Conservation (phyloP, 1,140 invertebrate species). For the Callitettix versicolor region DNA sequence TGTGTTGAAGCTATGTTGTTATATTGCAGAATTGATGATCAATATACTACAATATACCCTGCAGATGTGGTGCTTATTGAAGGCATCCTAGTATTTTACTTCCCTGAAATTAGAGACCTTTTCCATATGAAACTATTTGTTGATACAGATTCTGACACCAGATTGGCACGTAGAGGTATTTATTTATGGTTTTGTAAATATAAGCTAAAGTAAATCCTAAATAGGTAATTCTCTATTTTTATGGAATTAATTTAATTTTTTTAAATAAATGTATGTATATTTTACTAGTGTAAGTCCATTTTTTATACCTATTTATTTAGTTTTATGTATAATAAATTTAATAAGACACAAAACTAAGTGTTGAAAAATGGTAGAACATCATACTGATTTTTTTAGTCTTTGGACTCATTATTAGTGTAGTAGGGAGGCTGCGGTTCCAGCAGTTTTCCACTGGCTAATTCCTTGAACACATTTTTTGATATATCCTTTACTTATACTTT, state of each 20-base stretch:
- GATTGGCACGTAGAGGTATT: conserved; percentile 84
- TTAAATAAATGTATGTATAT: not conserved
- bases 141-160: conserved; percentile 95
- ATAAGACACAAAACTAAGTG: too few relatives aligned
- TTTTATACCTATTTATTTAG: too few relatives aligned
- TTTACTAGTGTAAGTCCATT: not conserved
- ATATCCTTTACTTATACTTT: too few relatives aligned
- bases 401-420: too few relatives aligned
- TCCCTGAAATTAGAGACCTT: conserved; percentile 82
- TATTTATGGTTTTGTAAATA: not conserved
- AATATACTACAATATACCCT: conserved; percentile 79
- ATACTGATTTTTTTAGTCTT: too few relatives aligned
- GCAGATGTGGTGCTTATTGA: conserved; percentile 96
- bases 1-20: too few relatives aligned
- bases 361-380: too few relatives aligned
- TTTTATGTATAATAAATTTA: too few relatives aligned
- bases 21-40: conserved; percentile 50
- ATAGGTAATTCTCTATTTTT: not conserved
- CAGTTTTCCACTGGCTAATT: too few relatives aligned
- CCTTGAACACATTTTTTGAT: too few relatives aligned
- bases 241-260: not conserved
- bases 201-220: not conserved
- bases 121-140: conserved; percentile 99
- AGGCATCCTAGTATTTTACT: conserved; percentile 97
- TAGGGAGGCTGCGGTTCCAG: too few relatives aligned